These are phyloP conservation scores for Seriola dumerili DNA, from an alignment of 2,113 vertebrate species.

Conservation along the genomic window DNA sequence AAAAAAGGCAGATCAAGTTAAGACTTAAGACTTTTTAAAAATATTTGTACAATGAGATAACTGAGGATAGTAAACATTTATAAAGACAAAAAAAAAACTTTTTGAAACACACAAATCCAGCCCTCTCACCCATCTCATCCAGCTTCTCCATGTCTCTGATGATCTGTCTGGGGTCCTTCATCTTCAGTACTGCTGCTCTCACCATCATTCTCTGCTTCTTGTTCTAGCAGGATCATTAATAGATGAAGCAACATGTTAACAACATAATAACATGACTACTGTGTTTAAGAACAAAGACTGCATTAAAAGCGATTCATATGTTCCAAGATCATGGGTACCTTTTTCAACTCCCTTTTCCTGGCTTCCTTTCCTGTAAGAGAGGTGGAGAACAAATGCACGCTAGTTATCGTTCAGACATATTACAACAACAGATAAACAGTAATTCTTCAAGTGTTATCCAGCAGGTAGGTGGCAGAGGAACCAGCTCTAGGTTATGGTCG, in stretches of 20 bases:
- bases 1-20: no score
- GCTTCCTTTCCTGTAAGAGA: conserved; percentile 94
- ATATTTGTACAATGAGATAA: no score
- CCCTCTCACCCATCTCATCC: conserved; percentile 95
- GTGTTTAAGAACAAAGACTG: neutral
- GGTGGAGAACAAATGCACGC: fast-evolving
- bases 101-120: neutral
- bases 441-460: neutral
- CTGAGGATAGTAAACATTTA: neutral
- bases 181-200: conserved; percentile 96
- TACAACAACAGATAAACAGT: neutral
- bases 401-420: conserved; percentile 2
- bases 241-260: neutral
- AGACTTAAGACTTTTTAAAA: no score
- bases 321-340: conserved; percentile 82
- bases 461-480: neutral
- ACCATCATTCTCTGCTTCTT: conserved; percentile 99
- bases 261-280: neutral
- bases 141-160: conserved; percentile 99
- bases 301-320: neutral
- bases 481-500: neutral
- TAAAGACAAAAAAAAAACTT: neutral
- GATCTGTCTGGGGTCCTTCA: conserved; percentile 99
- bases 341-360: conserved; percentile 97
- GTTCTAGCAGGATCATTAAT: conserved; percentile 84